phyloP scores from a whole-genome alignment of 1,140 invertebrate genomes.

The Muscidifurax raptorellus region DNA sequence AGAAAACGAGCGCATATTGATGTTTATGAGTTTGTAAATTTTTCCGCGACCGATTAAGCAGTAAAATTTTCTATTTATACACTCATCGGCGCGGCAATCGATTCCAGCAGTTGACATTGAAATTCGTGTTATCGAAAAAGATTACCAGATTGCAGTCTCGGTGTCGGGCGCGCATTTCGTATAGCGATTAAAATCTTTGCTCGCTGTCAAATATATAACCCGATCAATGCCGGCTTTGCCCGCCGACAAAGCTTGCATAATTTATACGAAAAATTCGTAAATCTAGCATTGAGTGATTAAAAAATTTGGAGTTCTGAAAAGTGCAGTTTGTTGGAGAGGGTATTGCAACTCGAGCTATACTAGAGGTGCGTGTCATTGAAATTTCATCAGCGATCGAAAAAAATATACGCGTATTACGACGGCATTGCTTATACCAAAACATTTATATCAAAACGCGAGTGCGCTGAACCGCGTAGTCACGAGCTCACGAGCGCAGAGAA shows the following conservation, averaged over 20 bases:
- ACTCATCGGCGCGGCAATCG: constrained; percentile 8
- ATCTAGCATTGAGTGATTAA: not conserved
- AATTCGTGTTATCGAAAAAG: constrained; percentile 31
- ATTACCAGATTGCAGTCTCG: not conserved
- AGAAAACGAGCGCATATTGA: not conserved
- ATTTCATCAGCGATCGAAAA: constrained; percentile 24
- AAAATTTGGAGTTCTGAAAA: too few species aligned
- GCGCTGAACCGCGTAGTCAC: not conserved
- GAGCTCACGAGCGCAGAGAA: too few species aligned
- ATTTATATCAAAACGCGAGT: not conserved
- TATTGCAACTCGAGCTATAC: not conserved
- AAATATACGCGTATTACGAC: not conserved
- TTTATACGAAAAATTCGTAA: not conserved
- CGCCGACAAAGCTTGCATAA: constrained; percentile 18
- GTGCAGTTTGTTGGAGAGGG: not conserved
- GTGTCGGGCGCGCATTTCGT: not conserved
- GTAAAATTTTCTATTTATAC: not conserved
- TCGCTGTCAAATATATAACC: not conserved
- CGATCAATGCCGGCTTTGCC: not conserved
- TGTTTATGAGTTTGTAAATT: not conserved
- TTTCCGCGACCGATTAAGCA: not conserved
- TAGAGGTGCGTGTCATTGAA: constrained; percentile 47
- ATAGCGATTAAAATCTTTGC: not conserved
- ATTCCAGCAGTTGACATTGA: constrained; percentile 39
- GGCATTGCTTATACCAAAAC: constrained; percentile 5